Evolutionary conservation across 2,113 vertebrate genomes (phyloP).

Genomic region (Dromiciops gliroides): DNA sequence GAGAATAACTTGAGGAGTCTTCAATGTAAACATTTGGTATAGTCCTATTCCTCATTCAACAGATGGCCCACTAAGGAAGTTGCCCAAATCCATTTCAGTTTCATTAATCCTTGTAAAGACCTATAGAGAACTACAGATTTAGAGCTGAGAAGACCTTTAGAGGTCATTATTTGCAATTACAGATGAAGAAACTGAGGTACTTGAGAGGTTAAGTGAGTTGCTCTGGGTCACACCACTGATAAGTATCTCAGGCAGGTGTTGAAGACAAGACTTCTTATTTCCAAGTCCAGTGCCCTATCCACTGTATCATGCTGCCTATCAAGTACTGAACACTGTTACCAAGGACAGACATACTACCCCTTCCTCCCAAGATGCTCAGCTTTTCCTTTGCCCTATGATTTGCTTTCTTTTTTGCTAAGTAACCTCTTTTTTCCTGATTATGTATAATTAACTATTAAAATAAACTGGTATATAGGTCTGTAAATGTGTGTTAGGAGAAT

Average conservation of each 20-base stretch:
- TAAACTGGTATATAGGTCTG: neutral
- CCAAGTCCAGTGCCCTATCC: neutral
- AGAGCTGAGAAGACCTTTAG: neutral
- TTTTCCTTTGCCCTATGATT: neutral
- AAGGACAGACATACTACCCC: neutral
- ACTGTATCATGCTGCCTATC: neutral
- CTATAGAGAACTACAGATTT: neutral
- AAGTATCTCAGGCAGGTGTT: neutral
- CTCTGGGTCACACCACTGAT: neutral
- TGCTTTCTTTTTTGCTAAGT: neutral
- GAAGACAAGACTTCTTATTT: neutral
- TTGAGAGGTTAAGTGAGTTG: neutral
- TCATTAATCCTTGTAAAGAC: neutral
- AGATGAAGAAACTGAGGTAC: no score
- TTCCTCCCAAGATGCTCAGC: neutral
- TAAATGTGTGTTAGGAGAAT: neutral
- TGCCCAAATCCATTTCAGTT: neutral
- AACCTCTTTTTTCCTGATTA: neutral
- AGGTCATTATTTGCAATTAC: neutral
- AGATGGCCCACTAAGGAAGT: neutral
- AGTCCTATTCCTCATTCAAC: neutral
- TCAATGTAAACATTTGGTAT: neutral
- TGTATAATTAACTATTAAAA: neutral
- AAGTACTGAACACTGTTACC: neutral
- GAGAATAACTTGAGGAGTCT: neutral